Evolutionary conservation across 1,140 invertebrate species (phyloP).

Genomic region (Sesamia nonagrioides): DNA sequence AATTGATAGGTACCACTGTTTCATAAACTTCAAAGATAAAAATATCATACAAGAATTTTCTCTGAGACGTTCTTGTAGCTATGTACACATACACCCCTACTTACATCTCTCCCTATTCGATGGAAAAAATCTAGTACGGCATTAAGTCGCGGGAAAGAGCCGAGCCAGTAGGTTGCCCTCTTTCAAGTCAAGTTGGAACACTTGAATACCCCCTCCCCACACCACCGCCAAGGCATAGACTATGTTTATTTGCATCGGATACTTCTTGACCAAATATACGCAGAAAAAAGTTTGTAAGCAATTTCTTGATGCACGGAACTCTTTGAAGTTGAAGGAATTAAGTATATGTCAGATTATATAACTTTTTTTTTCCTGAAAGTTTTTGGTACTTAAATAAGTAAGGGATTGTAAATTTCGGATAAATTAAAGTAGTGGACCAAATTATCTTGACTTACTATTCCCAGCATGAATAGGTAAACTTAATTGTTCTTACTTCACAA

Average conservation of each 20-base stretch:
- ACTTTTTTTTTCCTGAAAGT: no score
- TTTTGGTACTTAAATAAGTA: no score
- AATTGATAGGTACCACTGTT: no score
- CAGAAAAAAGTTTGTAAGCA: conserved; percentile 24
- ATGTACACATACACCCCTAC: conserved; percentile 60
- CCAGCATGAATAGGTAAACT: no score
- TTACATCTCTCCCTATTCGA: conserved; percentile 63
- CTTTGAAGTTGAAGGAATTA: no score
- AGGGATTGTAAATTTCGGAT: no score
- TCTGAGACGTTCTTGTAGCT: background rate
- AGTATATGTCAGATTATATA: no score
- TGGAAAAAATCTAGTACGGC: conserved; percentile 82
- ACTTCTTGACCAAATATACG: conserved; percentile 60
- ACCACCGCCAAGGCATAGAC: conserved; percentile 65
- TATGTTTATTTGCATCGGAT: conserved; percentile 84
- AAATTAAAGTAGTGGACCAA: no score
- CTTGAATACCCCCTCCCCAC: conserved; percentile 72
- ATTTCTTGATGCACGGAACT: background rate
- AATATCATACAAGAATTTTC: conserved; percentile 37
- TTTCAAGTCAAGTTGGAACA: conserved; percentile 74
- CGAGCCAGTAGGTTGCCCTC: conserved; percentile 62
- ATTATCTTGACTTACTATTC: no score
- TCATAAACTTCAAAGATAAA: no score
- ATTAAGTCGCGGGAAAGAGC: conserved; percentile 76
- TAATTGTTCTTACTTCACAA: no score